phyloP scores from a whole-genome alignment of 2,113 vertebrate genomes.

The Chaenogobius annularis region DNA sequence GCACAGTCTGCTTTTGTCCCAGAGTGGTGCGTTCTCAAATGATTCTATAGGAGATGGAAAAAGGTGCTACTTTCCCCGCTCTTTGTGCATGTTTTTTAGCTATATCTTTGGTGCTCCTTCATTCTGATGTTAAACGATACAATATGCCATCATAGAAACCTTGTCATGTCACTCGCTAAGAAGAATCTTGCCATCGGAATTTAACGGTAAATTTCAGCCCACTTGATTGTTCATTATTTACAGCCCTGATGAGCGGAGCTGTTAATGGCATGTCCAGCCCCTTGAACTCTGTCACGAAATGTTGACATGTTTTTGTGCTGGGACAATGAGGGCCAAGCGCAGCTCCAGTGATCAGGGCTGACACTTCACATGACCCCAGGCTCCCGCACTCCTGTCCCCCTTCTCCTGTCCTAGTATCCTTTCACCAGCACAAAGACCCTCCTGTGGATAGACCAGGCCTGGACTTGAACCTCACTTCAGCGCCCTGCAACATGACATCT shows the following conservation, averaged over 20 bases:
- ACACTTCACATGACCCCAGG: conserved; percentile 64
- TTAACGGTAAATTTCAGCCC: not conserved
- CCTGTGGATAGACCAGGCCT: conserved; percentile 46
- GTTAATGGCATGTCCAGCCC: conserved; percentile 32
- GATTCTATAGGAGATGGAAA: too few species aligned
- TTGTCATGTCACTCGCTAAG: too few species aligned
- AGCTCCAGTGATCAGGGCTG: conserved; percentile 53
- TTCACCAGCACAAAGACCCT: conserved; percentile 48
- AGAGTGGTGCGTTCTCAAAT: too few species aligned
- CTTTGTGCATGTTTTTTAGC: too few species aligned
- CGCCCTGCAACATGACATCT: conserved; percentile 14
- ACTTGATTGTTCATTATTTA: not conserved
- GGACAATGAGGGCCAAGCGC: conserved; percentile 50
- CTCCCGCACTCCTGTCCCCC: not conserved
- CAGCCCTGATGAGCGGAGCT: conserved; percentile 7
- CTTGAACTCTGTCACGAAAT: conserved; percentile 47
- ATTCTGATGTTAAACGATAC: too few species aligned
- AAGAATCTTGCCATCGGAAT: not conserved
- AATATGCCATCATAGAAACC: too few species aligned
- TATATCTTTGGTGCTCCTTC: too few species aligned
- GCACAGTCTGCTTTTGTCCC: too few species aligned
- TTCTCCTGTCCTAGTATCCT: conserved; percentile 15
- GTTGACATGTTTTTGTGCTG: conserved; percentile 40
- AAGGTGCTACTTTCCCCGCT: too few species aligned
- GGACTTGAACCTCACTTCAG: conserved; percentile 47